Base-by-base conservation (phyloP, 2,797 vertebrate species). In the Rhinogobio ventralis region DNA sequence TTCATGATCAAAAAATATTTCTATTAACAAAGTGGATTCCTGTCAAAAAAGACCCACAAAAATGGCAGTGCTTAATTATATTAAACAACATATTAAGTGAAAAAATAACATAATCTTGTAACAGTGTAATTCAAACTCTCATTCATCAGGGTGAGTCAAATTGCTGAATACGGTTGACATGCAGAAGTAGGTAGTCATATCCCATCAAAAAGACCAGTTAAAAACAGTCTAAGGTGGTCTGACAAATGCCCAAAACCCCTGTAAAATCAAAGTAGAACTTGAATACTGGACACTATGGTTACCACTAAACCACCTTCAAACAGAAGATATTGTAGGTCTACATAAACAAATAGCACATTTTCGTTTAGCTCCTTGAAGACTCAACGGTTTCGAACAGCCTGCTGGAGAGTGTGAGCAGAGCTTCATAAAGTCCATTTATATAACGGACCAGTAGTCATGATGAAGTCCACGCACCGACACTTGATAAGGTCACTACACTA, bases 401-500 rank as follows among this genome's bases (percentile, higher is more conserved):
- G 68, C 11, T 11, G 39, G 51, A 66, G 72, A 66, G 60, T 53
- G 60, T 51, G 39, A n/a, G 49, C 15, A 28, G 25, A 68, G 64
- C 51, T 75, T 73, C 2, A 73, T 72, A 82, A 73, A 74, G 33
- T 55, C 36, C 7, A 9, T 84, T 78, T 84, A 84, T 69, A 46
- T 84, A 84, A 84, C 51, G 20, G 36, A 57, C 33, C 66, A 68
- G 76, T 45, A 53, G 81, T 66, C 71, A 17, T 46, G 64, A 69
- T 69, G 36, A 78, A 78, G 64, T 78, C 60, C 49, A 45, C 36
- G 5, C 19, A n/a, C 67, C 71, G 79, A 71, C 79, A 71, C 66
- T 69, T 78, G 82, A 84, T 71, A 84, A 84, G 82, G 82, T 84
- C 82, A 71, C 17, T 36, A 9, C 64, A 60, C 64, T 45, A 68